A percentile compares a stretch with the other conserved stretches of the same genome.
Conservation (phyloP, 2,113 vertebrate species). For the Mesembrinibis cayennensis region DNA sequence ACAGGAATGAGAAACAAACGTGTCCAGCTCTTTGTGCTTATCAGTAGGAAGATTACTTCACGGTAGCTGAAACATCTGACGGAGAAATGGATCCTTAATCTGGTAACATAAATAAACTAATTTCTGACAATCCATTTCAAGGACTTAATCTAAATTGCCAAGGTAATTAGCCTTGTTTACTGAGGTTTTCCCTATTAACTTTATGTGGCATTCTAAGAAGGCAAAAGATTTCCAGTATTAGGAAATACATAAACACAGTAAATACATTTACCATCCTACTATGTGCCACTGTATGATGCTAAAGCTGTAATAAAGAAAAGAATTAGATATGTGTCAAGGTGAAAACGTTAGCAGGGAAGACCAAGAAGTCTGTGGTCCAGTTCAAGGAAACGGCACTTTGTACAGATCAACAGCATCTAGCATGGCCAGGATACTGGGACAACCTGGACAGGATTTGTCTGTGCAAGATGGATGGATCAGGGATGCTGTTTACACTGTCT, state of each 20-base stretch:
- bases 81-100: not conserved
- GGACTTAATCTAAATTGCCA: not conserved
- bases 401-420: not conserved
- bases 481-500: not conserved
- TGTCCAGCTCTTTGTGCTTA: not conserved
- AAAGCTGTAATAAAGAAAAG: not conserved
- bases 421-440: not conserved
- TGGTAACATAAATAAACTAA: not conserved
- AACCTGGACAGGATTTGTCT: not conserved
- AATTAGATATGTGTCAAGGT: not conserved
- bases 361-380: not conserved
- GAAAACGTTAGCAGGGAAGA: not conserved
- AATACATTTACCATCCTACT: not conserved
- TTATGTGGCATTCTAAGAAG: not conserved
- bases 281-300: not conserved
- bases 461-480: not conserved
- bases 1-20: not conserved
- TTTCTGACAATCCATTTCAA: conserved; percentile 46
- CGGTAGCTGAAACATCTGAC: not conserved
- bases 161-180: conserved; percentile 30
- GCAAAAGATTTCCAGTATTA: not conserved
- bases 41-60: not conserved
- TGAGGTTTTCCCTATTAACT: not conserved
- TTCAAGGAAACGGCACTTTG: not conserved
- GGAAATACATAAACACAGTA: not conserved